phyloP scores from a whole-genome alignment of 2,888 invertebrate species.

The Exocentrus adspersus region DNA sequence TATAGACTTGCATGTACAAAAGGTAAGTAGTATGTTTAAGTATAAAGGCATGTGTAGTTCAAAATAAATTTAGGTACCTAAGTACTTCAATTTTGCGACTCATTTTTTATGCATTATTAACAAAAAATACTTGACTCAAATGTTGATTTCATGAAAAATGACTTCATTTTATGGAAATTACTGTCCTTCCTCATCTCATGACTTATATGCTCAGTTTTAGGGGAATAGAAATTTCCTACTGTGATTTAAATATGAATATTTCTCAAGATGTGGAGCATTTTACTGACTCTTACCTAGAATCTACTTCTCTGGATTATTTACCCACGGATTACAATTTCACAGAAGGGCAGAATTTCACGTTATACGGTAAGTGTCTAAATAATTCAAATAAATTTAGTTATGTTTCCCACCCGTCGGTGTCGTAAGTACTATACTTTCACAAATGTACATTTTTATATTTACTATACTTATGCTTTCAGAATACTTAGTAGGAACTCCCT shows the following conservation, averaged over 20 bases:
- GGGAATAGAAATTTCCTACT: neutral
- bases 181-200: neutral
- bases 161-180: neutral
- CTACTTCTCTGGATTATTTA: slow-evolving; percentile 17
- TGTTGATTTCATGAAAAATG: neutral
- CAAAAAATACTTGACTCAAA: too few relatives aligned
- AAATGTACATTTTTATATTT: too few relatives aligned
- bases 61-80: too few relatives aligned
- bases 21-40: too few relatives aligned
- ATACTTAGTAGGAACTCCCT: too few relatives aligned
- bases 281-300: slow-evolving; percentile 16
- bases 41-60: too few relatives aligned
- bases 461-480: too few relatives aligned
- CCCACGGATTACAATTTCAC: slow-evolving; percentile 12
- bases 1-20: too few relatives aligned
- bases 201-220: neutral
- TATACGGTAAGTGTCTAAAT: slow-evolving; percentile 6
- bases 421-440: too few relatives aligned
- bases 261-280: slow-evolving; percentile 8
- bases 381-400: neutral
- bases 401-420: too few relatives aligned
- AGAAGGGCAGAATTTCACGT: neutral
- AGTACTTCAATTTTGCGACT: too few relatives aligned
- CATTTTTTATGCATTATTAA: too few relatives aligned
- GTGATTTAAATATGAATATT: slow-evolving; percentile 10